phyloP scores from a whole-genome alignment of 2,113 vertebrate genomes.

The Brachionichthys hirsutus region DNA sequence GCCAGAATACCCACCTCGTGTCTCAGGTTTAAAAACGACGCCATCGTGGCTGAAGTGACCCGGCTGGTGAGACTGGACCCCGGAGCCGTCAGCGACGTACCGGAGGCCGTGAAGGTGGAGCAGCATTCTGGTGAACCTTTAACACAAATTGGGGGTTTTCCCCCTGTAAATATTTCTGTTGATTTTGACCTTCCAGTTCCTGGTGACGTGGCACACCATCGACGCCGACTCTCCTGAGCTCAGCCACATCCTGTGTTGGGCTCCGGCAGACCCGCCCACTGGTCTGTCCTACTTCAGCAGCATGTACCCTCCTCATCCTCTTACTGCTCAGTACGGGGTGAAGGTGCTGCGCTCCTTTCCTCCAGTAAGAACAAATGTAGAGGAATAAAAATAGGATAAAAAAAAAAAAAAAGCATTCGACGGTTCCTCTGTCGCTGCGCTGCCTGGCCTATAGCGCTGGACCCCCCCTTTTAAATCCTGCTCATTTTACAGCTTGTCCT shows the following conservation, averaged over 20 bases:
- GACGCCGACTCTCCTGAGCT: constrained; percentile 96
- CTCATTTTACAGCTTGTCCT: too few species aligned
- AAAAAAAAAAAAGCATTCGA: too few species aligned
- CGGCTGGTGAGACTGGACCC: constrained; percentile 94
- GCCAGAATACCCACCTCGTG: not conserved
- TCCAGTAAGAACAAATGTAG: constrained; percentile 78
- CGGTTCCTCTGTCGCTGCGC: too few species aligned
- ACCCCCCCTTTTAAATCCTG: too few species aligned
- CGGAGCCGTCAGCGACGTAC: constrained; percentile 91
- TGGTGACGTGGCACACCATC: constrained; percentile 98
- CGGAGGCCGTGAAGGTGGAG: constrained; percentile 94
- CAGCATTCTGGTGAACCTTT: too few species aligned
- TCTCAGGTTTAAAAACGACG: constrained; percentile 92
- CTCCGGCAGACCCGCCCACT: constrained; percentile 92
- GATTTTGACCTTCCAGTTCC: constrained; percentile 76
- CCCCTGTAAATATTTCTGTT: not conserved
- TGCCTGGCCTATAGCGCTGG: too few species aligned
- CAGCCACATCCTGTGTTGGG: constrained; percentile 96
- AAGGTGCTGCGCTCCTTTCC: constrained; percentile 97
- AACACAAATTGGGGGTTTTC: too few species aligned
- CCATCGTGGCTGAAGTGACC: constrained; percentile 94
- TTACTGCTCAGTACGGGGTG: constrained; percentile 96
- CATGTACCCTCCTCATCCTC: constrained; percentile 97
- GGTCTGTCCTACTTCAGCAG: constrained; percentile 98
- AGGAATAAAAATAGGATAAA: too few species aligned